Conservation (phyloP, 2,113 vertebrate genomes). For the Petroica traversi region DNA sequence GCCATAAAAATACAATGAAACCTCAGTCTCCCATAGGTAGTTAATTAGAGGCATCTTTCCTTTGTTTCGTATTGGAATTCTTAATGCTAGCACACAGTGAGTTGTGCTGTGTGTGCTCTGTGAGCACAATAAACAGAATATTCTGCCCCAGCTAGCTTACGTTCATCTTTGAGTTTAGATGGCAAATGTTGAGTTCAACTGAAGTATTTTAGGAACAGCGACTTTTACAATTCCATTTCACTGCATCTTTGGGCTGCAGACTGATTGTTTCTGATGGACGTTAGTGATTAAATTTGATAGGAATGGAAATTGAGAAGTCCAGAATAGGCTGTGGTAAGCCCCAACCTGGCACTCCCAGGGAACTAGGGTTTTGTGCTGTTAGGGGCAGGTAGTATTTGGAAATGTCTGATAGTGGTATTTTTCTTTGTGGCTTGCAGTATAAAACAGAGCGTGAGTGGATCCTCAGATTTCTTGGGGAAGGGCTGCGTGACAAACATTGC, state of each 20-base stretch:
- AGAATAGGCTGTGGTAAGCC: not conserved
- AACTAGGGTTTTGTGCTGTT: not conserved
- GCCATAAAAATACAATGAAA: not conserved
- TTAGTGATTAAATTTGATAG: not conserved
- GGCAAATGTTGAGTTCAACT: not conserved
- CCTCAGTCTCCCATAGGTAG: not conserved
- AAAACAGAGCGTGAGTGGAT: conserved; percentile 88
- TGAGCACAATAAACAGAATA: not conserved
- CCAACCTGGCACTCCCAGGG: not conserved
- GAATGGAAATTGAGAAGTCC: not conserved
- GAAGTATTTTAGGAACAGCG: not conserved
- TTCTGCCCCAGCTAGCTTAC: not conserved
- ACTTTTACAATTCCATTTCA: not conserved
- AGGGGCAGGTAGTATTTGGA: not conserved
- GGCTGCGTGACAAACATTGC: conserved; percentile 82
- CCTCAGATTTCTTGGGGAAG: conserved; percentile 81
- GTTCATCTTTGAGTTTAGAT: not conserved
- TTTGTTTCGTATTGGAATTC: not conserved
- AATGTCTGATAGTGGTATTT: not conserved
- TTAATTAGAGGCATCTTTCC: not conserved
- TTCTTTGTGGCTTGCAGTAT: conserved; percentile 71
- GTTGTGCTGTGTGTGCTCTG: not conserved
- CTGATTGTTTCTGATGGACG: not conserved
- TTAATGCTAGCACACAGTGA: not conserved
- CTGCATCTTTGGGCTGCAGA: not conserved